Evolutionary conservation across 2,113 vertebrate species (phyloP).

Genomic region (Dipodomys spectabilis): DNA sequence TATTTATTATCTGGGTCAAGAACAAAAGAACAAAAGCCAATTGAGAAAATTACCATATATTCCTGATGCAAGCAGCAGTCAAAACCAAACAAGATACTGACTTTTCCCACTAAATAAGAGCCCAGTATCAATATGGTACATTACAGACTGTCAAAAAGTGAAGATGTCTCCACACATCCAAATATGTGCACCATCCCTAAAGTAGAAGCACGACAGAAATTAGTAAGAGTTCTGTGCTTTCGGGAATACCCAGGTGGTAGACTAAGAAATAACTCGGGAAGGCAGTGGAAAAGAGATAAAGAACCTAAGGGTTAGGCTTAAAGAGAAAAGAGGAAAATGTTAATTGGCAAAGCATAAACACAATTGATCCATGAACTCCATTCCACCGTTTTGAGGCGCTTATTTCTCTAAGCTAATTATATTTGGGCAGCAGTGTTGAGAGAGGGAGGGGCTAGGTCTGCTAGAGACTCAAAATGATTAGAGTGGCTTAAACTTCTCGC

Average conservation of each 20-base stretch:
- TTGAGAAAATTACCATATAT: conserved; percentile 50
- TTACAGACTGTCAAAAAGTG: conserved; percentile 14
- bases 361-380: not conserved
- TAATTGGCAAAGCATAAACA: not conserved
- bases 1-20: conserved; percentile 49
- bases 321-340: conserved; percentile 23
- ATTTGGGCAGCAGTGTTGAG: conserved; percentile 13
- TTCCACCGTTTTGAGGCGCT: not conserved
- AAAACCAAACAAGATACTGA: conserved; percentile 45
- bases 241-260: not conserved
- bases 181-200: not conserved
- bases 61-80: conserved; percentile 10
- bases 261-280: not conserved
- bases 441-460: not conserved
- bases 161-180: not conserved
- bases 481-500: conserved; percentile 15
- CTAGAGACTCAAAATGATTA: conserved; percentile 28
- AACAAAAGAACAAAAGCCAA: conserved; percentile 56
- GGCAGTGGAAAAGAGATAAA: not conserved
- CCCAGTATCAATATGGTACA: not conserved
- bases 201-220: not conserved
- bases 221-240: conserved; percentile 23
- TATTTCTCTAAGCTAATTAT: conserved; percentile 26
- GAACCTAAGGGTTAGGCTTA: not conserved
- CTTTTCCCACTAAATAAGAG: conserved; percentile 24